A percentile compares a stretch with the other conserved stretches of the same genome.
These are phyloP conservation scores for Brienomyrus longianalis DNA, from an alignment of 2,113 vertebrate genomes.

Conservation along the genomic window DNA sequence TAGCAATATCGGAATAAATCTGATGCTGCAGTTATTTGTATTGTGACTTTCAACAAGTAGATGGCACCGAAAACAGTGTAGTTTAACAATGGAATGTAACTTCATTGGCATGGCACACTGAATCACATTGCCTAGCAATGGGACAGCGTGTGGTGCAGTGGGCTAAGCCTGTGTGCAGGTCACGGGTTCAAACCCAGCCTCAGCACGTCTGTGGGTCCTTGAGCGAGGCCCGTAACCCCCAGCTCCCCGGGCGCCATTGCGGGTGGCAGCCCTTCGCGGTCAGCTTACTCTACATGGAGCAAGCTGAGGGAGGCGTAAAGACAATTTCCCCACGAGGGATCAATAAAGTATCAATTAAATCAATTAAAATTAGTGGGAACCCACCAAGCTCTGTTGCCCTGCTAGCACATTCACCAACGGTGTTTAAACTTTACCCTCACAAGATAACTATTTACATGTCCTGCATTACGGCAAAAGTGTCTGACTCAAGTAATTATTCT, in stretches of 20 bases:
- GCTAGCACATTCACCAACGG: not conserved
- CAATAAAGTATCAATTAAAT: too few species aligned
- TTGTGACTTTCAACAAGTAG: not conserved
- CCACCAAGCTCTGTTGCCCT: not conserved
- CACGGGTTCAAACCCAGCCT: too few species aligned
- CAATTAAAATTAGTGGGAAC: too few species aligned
- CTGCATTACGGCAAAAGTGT: not conserved
- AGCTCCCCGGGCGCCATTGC: too few species aligned
- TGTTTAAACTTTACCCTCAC: not conserved
- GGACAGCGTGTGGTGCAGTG: too few species aligned
- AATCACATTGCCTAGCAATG: not conserved
- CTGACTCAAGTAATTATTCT: not conserved
- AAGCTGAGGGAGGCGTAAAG: too few species aligned
- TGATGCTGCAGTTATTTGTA: not conserved
- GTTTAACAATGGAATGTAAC: not conserved
- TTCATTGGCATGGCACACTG: not conserved
- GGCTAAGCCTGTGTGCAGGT: too few species aligned
- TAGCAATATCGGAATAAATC: not conserved
- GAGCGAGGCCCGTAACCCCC: too few species aligned
- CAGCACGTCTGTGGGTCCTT: too few species aligned
- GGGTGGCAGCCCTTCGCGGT: too few species aligned
- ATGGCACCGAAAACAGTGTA: not conserved
- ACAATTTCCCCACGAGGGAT: too few species aligned
- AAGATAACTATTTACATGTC: not conserved
- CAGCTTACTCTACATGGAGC: too few species aligned